phyloP scores from a whole-genome alignment of 1,140 invertebrate species.

The Medauroidea extradentata region DNA sequence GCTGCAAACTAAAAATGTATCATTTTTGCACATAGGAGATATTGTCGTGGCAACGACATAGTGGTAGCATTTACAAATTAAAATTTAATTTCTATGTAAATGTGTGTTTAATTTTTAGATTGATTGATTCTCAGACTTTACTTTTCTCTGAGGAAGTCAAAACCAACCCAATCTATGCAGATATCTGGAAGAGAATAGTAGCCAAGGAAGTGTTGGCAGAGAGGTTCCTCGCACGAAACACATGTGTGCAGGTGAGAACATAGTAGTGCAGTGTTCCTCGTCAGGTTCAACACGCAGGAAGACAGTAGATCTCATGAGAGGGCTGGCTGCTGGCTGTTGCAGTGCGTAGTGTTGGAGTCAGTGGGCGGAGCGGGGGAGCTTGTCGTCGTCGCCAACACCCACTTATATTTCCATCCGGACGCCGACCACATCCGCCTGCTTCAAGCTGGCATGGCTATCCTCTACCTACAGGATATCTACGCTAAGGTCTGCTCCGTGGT shows the following conservation, averaged over 20 bases:
- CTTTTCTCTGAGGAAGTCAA: constrained; percentile 56
- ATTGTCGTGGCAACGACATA: no score
- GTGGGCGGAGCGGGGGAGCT: constrained; percentile 54
- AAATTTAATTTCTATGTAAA: neutral
- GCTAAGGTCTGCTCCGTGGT: neutral
- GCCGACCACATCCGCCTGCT: constrained; percentile 82
- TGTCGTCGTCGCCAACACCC: constrained; percentile 79
- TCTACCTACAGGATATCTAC: constrained; percentile 48
- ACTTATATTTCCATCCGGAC: constrained; percentile 88
- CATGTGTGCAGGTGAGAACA: constrained; percentile 38
- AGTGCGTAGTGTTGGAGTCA: constrained; percentile 58
- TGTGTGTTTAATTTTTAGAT: constrained; percentile 32
- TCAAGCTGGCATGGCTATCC: constrained; percentile 60
- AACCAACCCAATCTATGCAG: constrained; percentile 48
- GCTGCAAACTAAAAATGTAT: no score
- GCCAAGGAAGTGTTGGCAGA: constrained; percentile 54
- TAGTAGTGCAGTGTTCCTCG: no score
- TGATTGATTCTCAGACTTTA: constrained; percentile 45
- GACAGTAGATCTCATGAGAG: no score
- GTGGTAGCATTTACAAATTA: no score
- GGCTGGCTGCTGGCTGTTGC: constrained; percentile 13
- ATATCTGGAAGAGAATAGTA: constrained; percentile 56
- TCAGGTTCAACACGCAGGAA: no score
- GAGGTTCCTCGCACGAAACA: constrained; percentile 57
- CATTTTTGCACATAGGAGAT: no score